Evolutionary conservation across 92 coral and sea anemone species (phyloP), one percentile per base, ranked within the genome.

Genomic region (Siderastrea radians): DNA sequence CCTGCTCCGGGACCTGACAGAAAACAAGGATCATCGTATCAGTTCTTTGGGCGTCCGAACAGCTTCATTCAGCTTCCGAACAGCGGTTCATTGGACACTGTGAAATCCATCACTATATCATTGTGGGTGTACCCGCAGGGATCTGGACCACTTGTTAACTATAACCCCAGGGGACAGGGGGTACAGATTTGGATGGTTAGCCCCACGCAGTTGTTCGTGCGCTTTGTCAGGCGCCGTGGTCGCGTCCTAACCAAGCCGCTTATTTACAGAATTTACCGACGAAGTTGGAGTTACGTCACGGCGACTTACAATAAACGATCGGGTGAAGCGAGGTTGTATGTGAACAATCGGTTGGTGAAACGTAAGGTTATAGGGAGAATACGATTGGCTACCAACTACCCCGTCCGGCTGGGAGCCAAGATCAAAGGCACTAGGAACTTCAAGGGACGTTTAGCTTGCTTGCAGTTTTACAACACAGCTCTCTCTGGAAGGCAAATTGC

Each of bases 1-100:
- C 92, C 94, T 7, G 98, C 93, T 4, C 89, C 89, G 62, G 98
- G 98, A 6, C 98, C 98, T 14, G 94, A 94, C 84, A 92, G 95
- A 62, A 93, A 90, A 52, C 89, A 85, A 51, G 81, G 89, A 14
- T 78, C 91, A 17, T 90, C 98, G 13, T 92, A 90, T 80, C 91
- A 90, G 80, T 94, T 94, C 86, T 94, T 92, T 62, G 94, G 95
- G 38, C 91, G 88, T 52, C 91, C 95, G 13, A 84, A 92, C 80
- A 94, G 98, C 83, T 94, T 48, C 82, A 90, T 94, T 63, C 88
- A 92, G 81, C 84, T 94, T 13, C 95, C 95, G 6, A 94, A 94
- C 78, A 87, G 78, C 38, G 94, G 94, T 62, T 89, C 90, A 8
- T 51, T 94, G 63, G 98, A 94, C 78, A 87, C 95, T 3, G 95